Conservation (phyloP, 2,113 vertebrate species). For the Cynoglossus semilaevis region DNA sequence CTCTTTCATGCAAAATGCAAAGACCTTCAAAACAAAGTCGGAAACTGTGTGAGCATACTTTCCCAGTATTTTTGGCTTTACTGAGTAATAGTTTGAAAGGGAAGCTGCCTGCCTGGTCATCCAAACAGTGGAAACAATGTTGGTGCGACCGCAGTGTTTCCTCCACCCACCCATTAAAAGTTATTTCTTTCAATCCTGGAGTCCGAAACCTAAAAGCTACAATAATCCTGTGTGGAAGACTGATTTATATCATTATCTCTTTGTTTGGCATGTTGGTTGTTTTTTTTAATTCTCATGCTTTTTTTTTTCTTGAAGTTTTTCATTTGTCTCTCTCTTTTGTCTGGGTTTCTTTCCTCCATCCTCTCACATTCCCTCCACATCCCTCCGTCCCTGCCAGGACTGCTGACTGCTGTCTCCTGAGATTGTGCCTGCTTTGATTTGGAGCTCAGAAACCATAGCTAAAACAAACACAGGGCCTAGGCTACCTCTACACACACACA, state of each 20-base stretch:
- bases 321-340: neutral
- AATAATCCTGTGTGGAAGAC: conserved; percentile 19
- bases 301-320: neutral
- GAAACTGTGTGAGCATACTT: conserved; percentile 31
- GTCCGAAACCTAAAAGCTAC: conserved; percentile 27
- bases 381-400: conserved; percentile 39
- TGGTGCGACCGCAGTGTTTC: conserved; percentile 54
- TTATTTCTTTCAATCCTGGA: conserved; percentile 50
- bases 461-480: conserved; percentile 70
- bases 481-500: conserved; percentile 37
- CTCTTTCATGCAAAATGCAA: conserved; percentile 16
- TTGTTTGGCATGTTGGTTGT: conserved; percentile 6
- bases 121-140: conserved; percentile 74
- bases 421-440: conserved; percentile 71
- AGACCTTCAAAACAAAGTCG: conserved; percentile 14
- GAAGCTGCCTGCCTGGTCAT: conserved; percentile 65
- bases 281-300: conserved; percentile 2
- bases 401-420: conserved; percentile 73
- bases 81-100: conserved; percentile 49
- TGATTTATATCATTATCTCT: conserved; percentile 25
- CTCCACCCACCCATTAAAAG: conserved; percentile 58
- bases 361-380: conserved; percentile 33
- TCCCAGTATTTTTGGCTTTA: conserved; percentile 41
- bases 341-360: conserved; percentile 20
- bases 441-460: conserved; percentile 74